A percentile compares a stretch with the other conserved stretches of the same genome.
Evolutionary conservation across 2,888 invertebrate genomes (phyloP).

Genomic region (Tachystola acroxantha): DNA sequence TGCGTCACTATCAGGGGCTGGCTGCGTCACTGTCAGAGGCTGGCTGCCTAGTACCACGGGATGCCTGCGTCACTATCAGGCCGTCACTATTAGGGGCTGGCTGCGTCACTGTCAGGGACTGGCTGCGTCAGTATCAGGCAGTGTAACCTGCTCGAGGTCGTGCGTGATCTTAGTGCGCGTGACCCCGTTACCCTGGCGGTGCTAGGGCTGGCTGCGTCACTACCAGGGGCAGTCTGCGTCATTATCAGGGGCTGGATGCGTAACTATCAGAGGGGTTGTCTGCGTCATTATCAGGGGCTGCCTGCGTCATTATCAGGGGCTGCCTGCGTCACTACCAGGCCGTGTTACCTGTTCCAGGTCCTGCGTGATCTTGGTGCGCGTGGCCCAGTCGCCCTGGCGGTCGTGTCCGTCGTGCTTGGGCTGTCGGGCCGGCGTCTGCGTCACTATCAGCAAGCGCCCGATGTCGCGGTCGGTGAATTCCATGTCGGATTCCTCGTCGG

Average conservation of each 20-base stretch:
- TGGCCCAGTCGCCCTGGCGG: slow-evolving; percentile 88
- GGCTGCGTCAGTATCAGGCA: not conserved
- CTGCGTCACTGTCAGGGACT: no score
- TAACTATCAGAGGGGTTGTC: slow-evolving; percentile 42
- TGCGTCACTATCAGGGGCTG: slow-evolving; percentile 97
- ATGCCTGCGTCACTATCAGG: no score
- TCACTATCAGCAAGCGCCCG: slow-evolving; percentile 96
- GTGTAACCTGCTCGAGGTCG: slow-evolving; percentile 90
- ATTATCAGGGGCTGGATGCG: no score
- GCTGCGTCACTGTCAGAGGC: slow-evolving; percentile 93
- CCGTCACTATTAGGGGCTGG: no score
- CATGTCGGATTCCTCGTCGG: slow-evolving; percentile 90
- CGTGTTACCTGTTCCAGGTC: slow-evolving; percentile 90
- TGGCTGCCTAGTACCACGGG: no score
- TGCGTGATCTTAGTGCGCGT: slow-evolving; percentile 96
- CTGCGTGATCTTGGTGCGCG: slow-evolving; percentile 95
- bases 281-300: no score
- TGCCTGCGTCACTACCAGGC: not conserved
- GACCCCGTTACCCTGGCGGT: slow-evolving; percentile 87
- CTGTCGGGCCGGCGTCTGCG: slow-evolving; percentile 79
- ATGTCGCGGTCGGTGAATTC: slow-evolving; percentile 96
- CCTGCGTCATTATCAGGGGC: no score
- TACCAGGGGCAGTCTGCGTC: no score
- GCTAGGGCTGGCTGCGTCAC: no score
- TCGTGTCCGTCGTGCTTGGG: slow-evolving; percentile 83